phyloP scores from a whole-genome alignment of 2,113 vertebrate genomes.

The Origma solitaria region DNA sequence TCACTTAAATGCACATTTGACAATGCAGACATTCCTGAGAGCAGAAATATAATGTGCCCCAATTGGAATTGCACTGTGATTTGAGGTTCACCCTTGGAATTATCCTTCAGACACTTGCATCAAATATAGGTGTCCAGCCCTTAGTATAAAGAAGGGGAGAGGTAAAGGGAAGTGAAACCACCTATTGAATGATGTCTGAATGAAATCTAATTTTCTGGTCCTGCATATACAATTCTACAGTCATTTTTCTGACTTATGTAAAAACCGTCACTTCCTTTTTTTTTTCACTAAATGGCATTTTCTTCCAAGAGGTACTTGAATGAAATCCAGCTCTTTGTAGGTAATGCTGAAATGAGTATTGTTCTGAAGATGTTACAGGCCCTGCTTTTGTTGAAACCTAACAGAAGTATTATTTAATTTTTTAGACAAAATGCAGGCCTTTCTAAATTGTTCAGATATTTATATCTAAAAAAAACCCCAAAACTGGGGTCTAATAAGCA shows the following conservation, averaged over 20 bases:
- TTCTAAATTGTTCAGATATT: background rate
- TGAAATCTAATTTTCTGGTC: background rate
- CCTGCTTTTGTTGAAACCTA: background rate
- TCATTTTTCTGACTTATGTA: background rate
- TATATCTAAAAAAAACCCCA: background rate
- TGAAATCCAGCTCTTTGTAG: background rate
- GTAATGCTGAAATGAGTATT: background rate
- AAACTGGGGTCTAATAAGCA: background rate
- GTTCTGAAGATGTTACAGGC: background rate
- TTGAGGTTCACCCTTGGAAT: background rate
- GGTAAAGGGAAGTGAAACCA: background rate
- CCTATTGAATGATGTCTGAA: background rate
- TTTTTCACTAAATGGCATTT: background rate
- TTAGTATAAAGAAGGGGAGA: background rate
- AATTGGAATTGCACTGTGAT: background rate
- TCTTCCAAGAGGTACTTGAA: background rate
- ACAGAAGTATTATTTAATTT: background rate
- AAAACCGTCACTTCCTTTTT: fast-evolving
- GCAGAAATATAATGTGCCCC: background rate
- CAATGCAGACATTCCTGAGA: background rate
- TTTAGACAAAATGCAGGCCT: background rate
- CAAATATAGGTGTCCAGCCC: background rate
- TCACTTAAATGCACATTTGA: background rate
- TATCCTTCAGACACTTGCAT: background rate
- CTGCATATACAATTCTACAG: background rate